phyloP scores from a whole-genome alignment of 2,797 vertebrate genomes.

The Eremophila alpestris region DNA sequence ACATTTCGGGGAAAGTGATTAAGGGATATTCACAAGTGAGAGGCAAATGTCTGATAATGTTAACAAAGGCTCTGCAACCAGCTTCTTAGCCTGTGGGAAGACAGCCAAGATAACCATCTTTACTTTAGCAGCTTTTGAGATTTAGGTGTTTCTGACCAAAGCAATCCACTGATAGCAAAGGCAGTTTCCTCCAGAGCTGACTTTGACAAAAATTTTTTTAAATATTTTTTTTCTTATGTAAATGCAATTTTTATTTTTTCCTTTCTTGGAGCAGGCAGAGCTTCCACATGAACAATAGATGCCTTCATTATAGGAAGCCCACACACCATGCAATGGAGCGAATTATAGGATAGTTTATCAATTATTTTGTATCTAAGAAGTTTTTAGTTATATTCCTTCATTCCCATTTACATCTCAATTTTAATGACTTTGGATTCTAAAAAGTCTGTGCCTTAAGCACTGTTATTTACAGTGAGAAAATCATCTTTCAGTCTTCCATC shows the following conservation, averaged over 20 bases:
- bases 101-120: neutral
- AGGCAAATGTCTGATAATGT: neutral
- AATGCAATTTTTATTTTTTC: neutral
- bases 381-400: neutral
- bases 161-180: neutral
- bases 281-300: neutral
- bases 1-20: neutral
- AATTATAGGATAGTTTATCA: neutral
- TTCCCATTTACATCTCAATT: neutral
- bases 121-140: neutral
- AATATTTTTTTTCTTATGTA: neutral
- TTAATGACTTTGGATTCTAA: neutral
- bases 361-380: neutral
- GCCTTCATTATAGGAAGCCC: neutral
- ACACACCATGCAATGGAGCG: neutral
- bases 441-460: conserved; percentile 1
- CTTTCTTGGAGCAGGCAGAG: neutral
- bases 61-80: neutral
- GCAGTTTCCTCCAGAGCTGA: neutral
- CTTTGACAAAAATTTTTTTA: neutral
- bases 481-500: neutral
- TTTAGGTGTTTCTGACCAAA: neutral
- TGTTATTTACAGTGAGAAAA: conserved; percentile 10
- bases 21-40: neutral
- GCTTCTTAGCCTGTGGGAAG: neutral